Evolutionary conservation across 92 coral and sea anemone genomes (phyloP), one percentile per base, ranked within the genome.

Genomic region (Scolanthus callimorphus): DNA sequence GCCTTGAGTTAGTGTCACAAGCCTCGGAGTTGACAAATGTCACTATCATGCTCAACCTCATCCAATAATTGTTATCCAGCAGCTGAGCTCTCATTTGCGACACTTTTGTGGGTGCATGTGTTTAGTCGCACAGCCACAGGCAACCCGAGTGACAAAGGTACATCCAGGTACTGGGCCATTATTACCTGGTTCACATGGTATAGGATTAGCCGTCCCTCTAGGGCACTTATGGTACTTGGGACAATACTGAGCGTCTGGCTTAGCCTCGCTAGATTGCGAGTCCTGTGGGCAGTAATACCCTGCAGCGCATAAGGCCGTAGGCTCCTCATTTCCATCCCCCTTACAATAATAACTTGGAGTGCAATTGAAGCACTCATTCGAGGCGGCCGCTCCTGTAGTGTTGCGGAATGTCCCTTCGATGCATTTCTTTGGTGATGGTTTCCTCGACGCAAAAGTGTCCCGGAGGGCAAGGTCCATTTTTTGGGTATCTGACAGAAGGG

Each of bases 391-490:
- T 17, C 99, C 99, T 12, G 99, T 88, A 38, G 79, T 94, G 66
- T 94, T 94, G 48, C 99, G 96, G 84, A 80, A 94, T 3, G 99
- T 94, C 24, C 99, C 96, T 3, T 90, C 94, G 2, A 83, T 92
- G 49, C 99, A 94, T 41, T 79, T 62, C 39, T 74, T 59, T 17
- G 99, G 96, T 1, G 90, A 69, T n/a, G 6, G 95, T 84, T 17
- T 96, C 99, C 37, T 62, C 78, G 29, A 77, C 63, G 43, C 99
- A 94, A 37, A 77, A 94, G 43, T 72, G 62, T 12, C 99, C 99
- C 27, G 75, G 63, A 24, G 91, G 81, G 34, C 99, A 94, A 6
- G 74, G 92, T 4, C 97, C 97, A 60, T 91, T 88, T 34, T 51
- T 51, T 12, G 91, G 91, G 70, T 71, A 91, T 48, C 73, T 76